Evolutionary conservation across 2,113 vertebrate genomes (phyloP).

Genomic region (Apus apus): DNA sequence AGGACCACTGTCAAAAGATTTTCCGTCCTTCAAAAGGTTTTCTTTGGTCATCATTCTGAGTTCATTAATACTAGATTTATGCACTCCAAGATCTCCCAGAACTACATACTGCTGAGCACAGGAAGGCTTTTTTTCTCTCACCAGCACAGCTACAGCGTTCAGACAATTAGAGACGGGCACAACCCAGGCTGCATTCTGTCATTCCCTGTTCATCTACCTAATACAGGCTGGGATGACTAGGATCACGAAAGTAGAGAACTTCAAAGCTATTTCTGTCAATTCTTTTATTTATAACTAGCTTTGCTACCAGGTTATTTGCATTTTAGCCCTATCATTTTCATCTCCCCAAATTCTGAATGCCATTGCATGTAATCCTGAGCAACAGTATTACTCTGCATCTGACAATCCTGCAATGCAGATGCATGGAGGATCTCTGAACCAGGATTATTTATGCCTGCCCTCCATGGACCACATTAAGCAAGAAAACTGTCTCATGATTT

Average conservation of each 20-base stretch:
- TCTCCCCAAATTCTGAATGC: rapidly evolving
- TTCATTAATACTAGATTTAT: neutral
- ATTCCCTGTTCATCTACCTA: neutral
- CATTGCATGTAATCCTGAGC: neutral
- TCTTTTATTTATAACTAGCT: neutral
- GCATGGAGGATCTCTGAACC: neutral
- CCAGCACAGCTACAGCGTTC: rapidly evolving
- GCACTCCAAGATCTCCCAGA: neutral
- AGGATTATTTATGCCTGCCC: slow-evolving; percentile 11
- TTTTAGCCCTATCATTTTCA: neutral
- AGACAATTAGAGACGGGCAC: neutral
- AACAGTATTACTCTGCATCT: rapidly evolving
- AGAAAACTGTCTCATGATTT: slow-evolving; percentile 5
- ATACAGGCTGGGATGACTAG: neutral
- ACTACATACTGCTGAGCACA: neutral
- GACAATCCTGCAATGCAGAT: neutral
- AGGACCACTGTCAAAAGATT: neutral
- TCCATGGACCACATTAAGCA: neutral
- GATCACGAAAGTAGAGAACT: neutral
- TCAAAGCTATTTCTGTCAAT: neutral
- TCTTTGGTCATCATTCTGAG: neutral
- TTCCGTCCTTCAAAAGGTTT: neutral
- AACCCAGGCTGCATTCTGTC: no score
- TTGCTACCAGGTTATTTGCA: neutral
- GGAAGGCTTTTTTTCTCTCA: neutral